Conservation (phyloP, 2,113 vertebrate genomes). For the Pseudois nayaur region DNA sequence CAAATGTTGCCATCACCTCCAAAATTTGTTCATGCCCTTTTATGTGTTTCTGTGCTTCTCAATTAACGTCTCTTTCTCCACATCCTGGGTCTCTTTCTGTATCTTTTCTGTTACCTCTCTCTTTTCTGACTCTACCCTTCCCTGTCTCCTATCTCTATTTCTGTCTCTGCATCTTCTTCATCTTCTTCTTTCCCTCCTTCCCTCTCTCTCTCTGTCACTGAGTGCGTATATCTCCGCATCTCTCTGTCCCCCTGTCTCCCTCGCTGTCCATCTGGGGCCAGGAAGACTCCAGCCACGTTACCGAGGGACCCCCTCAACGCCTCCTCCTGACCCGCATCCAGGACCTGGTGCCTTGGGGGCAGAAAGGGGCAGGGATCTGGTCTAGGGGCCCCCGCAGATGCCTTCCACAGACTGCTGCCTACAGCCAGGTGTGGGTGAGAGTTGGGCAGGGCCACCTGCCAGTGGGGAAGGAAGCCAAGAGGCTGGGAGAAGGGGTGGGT, state of each 20-base stretch:
- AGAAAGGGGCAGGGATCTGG: neutral
- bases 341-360: neutral
- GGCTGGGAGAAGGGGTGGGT: neutral
- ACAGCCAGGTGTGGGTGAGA: neutral
- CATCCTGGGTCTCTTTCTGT: neutral
- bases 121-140: neutral
- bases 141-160: neutral
- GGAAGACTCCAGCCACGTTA: neutral
- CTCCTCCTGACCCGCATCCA: neutral
- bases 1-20: too few relatives aligned
- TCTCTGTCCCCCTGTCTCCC: neutral
- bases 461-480: neutral
- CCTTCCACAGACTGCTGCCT: neutral
- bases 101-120: neutral
- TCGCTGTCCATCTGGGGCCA: rapidly evolving
- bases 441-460: slow-evolving; percentile 24
- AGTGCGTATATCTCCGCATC: neutral
- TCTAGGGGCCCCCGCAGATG: rapidly evolving
- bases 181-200: neutral
- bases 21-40: too few relatives aligned
- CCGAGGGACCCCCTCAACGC: neutral
- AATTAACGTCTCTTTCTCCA: neutral
- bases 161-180: neutral
- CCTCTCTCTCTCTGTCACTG: neutral
- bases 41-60: neutral